Base-by-base conservation (phyloP, 1,140 invertebrate species). In the Drosophila lacertosa region DNA sequence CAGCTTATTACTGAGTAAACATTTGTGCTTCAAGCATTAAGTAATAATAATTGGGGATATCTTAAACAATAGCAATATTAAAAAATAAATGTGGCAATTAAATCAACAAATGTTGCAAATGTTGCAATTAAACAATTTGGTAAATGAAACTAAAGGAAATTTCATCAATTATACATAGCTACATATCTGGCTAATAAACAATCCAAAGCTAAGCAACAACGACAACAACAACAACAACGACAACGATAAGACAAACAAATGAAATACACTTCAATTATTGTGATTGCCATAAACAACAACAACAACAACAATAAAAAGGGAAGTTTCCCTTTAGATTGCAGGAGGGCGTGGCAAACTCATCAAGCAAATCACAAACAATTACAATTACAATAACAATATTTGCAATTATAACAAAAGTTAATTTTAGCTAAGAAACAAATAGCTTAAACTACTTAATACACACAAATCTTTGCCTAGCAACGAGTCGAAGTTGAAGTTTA, bases 231-330 rank as follows among this genome's bases (percentile, higher is more conserved):
- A n/a, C 24, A 18, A 24, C 1, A 6, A 42, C n/a, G 24, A 35
- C 20, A 22, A 22, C 2, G 20, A 22, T 22, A 2, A 55, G 42
- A 57, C 50, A 57, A 47, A 54, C 32, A 13, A n/a, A n/a, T 26
- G 35, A 53, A 65, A 70, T 51, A 65, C n/a, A n/a, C 50, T 70
- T 57, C 51, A 57, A 70, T 70, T 57, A 71, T 51, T 57, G 37
- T 45, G 45, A 65, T 42, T 70, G 29, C 55, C 51, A 5, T 13
- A 47, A 39, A 32, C 26, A 44, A n/a, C n/a, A n/a, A n/a, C n/a
- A n/a, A n/a, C n/a, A n/a, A n/a, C n/a, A 32, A 47, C 50, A 54
- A 47, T 29, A 15, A 9, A n/a, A 29, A 7, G 5, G 7, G 26
- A 2, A n/a, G 16, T 24, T 35, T n/a, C 35, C 26, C 26, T 13